Conservation (phyloP, 53 echinoderm and acorn worm genomes). For the Patiria pectinifera region DNA sequence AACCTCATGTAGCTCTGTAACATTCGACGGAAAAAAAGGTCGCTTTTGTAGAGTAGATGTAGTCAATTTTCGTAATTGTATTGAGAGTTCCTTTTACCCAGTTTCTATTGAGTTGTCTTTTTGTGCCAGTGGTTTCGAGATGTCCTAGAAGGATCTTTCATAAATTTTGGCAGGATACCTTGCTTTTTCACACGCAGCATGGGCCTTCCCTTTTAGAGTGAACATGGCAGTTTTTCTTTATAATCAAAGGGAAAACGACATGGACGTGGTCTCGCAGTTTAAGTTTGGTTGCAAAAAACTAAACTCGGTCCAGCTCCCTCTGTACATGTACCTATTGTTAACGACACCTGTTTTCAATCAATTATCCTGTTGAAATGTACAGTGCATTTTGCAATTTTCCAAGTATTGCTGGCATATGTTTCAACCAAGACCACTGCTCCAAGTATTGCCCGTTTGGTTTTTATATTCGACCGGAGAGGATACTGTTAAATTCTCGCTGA, state of each 20-base stretch:
- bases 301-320: no score
- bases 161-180: no score
- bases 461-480: neutral
- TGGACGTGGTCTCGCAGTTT: no score
- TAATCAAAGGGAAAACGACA: no score
- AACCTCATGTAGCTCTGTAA: conserved; percentile 49
- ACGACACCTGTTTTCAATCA: no score
- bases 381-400: no score
- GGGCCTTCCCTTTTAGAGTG: no score
- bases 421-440: neutral
- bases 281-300: neutral
- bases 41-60: conserved; percentile 29
- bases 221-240: no score
- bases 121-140: neutral
- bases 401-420: no score
- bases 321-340: no score
- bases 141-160: neutral
- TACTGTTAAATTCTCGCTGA: neutral
- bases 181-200: no score
- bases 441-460: neutral
- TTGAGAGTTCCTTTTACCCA: neutral
- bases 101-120: conserved; percentile 6
- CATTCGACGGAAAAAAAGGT: conserved; percentile 1
- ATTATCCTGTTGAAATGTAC: no score
- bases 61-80: conserved; percentile 22